Evolutionary conservation across 2,888 invertebrate species (phyloP), one percentile per base, ranked within the genome.

Genomic region (Erebia epiphron): DNA sequence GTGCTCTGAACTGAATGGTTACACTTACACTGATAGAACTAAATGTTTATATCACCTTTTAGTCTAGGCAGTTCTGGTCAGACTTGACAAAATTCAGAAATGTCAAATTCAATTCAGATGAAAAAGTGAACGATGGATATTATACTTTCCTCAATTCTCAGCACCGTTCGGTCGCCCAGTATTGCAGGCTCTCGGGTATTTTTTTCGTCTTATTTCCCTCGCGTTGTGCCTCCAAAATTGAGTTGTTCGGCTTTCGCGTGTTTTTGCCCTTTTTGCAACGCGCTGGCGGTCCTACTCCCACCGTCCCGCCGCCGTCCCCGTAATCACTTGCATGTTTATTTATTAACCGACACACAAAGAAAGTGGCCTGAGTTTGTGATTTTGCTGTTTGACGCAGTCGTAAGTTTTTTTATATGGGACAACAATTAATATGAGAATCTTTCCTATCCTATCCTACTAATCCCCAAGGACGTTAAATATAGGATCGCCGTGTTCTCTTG

Each of bases 211-310:
- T 90, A 86, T 90, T 90, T 89, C 83, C 83, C 82, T 80, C 84
- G 88, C 83, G 85, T 76, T 88, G 89, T 83, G 89, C 88, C 89
- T 89, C 92, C 92, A 91, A 92, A 92, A 92, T 92, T 92, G 92
- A 92, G 92, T 91, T 92, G 92, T 92, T 88, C 88, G 84, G 84
- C 83, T 86, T 87, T 87, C 85, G 89, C 84, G 82, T 78, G 75
- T 78, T 82, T 86, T 82, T 80, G 71, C 73, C 72, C 83, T 84
- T 88, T 89, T 90, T 89, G 85, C 79, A 81, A 77, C 86, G 85
- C 83, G 84, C 84, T 81, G 92, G 91, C 91, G 92, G 91, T 89
- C 91, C 35, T 7, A 35, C 35, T 35, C 35, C 35, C 35, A 35
- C 35, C 26, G 26, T 5, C 35, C 78, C 75, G 3, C 26, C 26